phyloP scores from a whole-genome alignment of 2,888 invertebrate genomes.

The Rhamphomyia laevipes region DNA sequence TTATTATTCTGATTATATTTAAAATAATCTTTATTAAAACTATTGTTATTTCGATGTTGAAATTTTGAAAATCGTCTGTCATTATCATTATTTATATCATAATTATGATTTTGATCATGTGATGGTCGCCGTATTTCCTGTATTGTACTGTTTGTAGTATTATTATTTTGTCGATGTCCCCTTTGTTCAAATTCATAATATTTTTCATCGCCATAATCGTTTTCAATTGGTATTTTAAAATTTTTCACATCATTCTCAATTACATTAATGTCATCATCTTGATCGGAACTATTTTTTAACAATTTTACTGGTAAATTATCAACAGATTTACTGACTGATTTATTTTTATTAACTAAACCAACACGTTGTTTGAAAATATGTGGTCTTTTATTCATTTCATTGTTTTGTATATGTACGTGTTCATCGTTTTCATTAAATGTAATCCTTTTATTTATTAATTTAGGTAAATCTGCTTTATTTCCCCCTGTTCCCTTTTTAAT shows the following conservation, averaged over 20 bases:
- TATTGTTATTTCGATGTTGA: not conserved
- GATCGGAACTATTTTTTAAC: constrained; percentile 8
- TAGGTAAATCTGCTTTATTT: constrained; percentile 16
- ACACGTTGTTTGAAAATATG: constrained; percentile 16
- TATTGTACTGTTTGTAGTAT: not conserved
- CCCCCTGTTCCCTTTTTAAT: constrained; percentile 30
- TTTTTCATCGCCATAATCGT: not conserved
- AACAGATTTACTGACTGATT: constrained; percentile 10
- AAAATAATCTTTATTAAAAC: not conserved
- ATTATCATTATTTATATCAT: not conserved
- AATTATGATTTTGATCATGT: not conserved
- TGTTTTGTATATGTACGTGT: not conserved
- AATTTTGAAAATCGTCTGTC: not conserved
- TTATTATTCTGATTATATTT: not conserved
- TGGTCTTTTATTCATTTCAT: constrained; percentile 32
- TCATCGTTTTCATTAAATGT: constrained; percentile 8
- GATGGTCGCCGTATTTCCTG: not conserved
- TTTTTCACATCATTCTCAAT: constrained; percentile 17
- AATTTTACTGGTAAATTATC: constrained; percentile 10
- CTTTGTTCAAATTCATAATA: not conserved
- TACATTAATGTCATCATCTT: constrained; percentile 15
- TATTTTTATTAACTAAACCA: not conserved
- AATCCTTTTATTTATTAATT: constrained; percentile 8
- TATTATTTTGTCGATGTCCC: constrained; percentile 5
- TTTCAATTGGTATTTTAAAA: constrained; percentile 6